These are phyloP conservation scores for Abrostola tripartita DNA, from an alignment of 2,888 invertebrate species.

Conservation along the genomic window DNA sequence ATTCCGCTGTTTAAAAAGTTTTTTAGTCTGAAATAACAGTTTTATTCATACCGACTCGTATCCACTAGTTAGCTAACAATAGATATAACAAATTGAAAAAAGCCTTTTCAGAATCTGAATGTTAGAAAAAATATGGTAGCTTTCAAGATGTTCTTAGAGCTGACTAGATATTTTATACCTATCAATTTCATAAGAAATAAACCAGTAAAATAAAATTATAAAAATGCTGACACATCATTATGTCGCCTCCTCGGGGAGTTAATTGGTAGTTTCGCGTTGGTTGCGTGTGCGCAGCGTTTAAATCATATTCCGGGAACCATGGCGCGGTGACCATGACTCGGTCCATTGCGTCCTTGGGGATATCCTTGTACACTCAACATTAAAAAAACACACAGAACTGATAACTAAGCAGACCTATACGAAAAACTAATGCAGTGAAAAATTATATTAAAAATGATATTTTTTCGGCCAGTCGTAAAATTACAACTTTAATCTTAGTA, in stretches of 20 bases:
- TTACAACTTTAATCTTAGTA: too few species aligned
- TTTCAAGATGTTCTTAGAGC: conserved; percentile 2
- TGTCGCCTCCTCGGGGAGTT: conserved; percentile 39
- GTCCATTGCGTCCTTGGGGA: conserved; percentile 58
- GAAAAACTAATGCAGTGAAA: too few species aligned
- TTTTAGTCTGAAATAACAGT: conserved; percentile 35
- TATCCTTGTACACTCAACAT: conserved; percentile 45
- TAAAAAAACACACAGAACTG: neutral
- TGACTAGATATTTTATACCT: neutral
- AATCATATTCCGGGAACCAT: conserved; percentile 74
- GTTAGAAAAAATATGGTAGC: neutral
- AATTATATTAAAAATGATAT: too few species aligned
- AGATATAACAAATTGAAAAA: conserved; percentile 5
- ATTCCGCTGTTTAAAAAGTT: conserved; percentile 29
- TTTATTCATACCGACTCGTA: conserved; percentile 23
- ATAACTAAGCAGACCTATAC: neutral
- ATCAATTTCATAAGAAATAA: neutral
- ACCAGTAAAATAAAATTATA: conserved; percentile 15
- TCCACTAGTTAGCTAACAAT: conserved; percentile 6
- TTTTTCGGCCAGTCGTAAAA: too few species aligned
- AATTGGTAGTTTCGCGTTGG: conserved; percentile 41
- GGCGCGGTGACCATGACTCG: conserved; percentile 63
- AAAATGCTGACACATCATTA: conserved; percentile 48
- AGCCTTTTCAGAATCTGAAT: conserved; percentile 1
- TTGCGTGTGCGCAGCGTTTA: conserved; percentile 62